Percentiles rank a stretch among this genome's conserved stretches.
Conservation (phyloP, 2,888 invertebrate genomes). For the Vesta saturnalis region DNA sequence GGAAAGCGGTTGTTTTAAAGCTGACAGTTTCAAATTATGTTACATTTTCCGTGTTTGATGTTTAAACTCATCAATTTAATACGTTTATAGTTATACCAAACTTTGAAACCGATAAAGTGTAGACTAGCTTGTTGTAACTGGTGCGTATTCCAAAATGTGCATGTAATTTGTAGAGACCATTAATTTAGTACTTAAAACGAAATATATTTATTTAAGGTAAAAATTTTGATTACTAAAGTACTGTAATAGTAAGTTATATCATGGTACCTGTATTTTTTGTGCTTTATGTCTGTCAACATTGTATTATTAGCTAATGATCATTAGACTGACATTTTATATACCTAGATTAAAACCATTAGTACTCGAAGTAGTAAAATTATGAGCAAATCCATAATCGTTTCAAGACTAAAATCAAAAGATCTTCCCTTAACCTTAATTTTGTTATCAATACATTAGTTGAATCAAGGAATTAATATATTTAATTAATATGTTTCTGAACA, state of each 20-base stretch:
- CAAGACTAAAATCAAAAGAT: neutral
- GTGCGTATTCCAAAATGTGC: constrained; percentile 16
- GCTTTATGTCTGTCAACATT: neutral
- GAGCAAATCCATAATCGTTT: neutral
- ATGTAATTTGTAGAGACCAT: neutral
- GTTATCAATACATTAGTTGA: too few species aligned
- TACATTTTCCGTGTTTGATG: neutral
- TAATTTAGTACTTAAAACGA: neutral
- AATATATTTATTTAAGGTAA: too few species aligned
- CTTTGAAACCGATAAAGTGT: constrained; percentile 20
- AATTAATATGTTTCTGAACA: neutral
- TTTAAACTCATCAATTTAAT: neutral
- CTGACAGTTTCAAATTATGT: neutral
- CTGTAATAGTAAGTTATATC: neutral
- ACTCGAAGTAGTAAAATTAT: neutral
- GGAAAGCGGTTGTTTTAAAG: neutral
- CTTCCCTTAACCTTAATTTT: neutral
- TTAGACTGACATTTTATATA: neutral
- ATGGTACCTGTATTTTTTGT: neutral
- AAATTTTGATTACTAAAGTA: too few species aligned
- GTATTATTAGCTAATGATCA: neutral
- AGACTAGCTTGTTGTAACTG: constrained; percentile 26
- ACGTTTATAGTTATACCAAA: neutral
- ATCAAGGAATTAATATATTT: too few species aligned
- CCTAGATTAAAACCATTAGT: neutral